Evolutionary conservation across 2,113 vertebrate species (phyloP).

Genomic region (Peromyscus polionotus): DNA sequence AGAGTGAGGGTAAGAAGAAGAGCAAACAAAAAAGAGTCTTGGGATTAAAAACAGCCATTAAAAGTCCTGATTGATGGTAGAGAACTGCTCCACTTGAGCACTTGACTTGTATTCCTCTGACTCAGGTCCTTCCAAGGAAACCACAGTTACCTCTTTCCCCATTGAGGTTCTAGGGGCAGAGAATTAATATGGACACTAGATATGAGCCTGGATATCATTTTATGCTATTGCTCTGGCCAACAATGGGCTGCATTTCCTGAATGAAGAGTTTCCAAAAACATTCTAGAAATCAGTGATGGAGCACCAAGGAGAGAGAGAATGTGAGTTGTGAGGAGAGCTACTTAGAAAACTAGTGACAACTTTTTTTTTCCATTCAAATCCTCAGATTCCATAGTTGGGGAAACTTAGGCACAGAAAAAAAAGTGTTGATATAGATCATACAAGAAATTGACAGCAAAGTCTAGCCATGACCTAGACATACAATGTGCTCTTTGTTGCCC

Average conservation of each 20-base stretch:
- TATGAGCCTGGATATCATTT: fast-evolving
- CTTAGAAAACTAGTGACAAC: neutral
- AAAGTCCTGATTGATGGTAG: neutral
- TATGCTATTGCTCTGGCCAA: neutral
- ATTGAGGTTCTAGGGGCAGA: neutral
- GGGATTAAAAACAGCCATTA: neutral
- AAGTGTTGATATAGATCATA: neutral
- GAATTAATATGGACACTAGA: neutral
- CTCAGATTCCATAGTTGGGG: neutral
- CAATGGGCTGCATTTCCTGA: neutral
- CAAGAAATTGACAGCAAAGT: neutral
- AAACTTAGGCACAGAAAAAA: neutral
- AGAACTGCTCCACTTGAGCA: neutral
- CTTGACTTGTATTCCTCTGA: neutral
- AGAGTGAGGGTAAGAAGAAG: neutral
- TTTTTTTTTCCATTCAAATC: neutral
- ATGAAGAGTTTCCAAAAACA: neutral
- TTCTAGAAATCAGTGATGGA: neutral
- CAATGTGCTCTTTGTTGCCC: neutral
- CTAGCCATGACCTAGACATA: neutral
- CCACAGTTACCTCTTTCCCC: neutral
- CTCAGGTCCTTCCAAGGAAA: neutral
- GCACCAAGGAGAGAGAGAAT: neutral
- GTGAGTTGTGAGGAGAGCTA: neutral
- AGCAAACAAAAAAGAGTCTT: neutral